Conservation (phyloP, 2,797 vertebrate genomes). For the Cryptoblepharus egeriae region DNA sequence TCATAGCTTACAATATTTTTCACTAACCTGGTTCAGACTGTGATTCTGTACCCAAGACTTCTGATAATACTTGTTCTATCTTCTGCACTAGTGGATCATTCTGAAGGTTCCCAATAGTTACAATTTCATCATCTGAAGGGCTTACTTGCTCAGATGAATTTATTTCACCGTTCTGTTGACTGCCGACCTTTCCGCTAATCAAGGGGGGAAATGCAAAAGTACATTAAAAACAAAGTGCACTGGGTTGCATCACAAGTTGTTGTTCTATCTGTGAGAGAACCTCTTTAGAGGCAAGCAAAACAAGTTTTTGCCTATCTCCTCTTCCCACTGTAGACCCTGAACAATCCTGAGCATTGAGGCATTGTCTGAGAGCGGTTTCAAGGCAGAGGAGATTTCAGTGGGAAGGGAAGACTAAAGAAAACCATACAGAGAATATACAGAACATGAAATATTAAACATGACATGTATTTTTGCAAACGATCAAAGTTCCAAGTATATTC, state of each 20-base stretch:
- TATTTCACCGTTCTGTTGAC: conserved; percentile 81
- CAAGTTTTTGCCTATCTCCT: too few relatives aligned
- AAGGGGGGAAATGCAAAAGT: conserved; percentile 58
- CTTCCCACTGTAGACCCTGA: too few relatives aligned
- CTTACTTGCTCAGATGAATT: conserved; percentile 71
- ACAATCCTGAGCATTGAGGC: too few relatives aligned
- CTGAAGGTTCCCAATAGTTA: conserved; percentile 74
- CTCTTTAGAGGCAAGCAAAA: too few relatives aligned
- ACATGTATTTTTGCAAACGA: not conserved
- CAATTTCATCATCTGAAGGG: conserved; percentile 75
- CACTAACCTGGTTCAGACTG: conserved; percentile 80
- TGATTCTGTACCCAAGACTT: conserved; percentile 83
- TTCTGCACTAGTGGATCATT: conserved; percentile 78
- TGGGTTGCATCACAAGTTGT: too few relatives aligned
- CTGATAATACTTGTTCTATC: conserved; percentile 78
- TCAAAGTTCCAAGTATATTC: not conserved
- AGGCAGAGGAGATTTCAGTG: too few relatives aligned
- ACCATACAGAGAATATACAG: too few relatives aligned
- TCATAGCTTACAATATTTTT: conserved; percentile 23
- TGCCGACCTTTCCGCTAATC: conserved; percentile 80
- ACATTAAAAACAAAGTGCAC: not conserved
- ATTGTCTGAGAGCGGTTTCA: too few relatives aligned
- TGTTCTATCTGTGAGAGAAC: too few relatives aligned
- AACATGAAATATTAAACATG: not conserved
- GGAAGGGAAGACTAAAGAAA: too few relatives aligned